A percentile compares a stretch with the other conserved stretches of the same genome.
Conservation (phyloP, 2,888 invertebrate genomes). For the Drosophila niveifrons region DNA sequence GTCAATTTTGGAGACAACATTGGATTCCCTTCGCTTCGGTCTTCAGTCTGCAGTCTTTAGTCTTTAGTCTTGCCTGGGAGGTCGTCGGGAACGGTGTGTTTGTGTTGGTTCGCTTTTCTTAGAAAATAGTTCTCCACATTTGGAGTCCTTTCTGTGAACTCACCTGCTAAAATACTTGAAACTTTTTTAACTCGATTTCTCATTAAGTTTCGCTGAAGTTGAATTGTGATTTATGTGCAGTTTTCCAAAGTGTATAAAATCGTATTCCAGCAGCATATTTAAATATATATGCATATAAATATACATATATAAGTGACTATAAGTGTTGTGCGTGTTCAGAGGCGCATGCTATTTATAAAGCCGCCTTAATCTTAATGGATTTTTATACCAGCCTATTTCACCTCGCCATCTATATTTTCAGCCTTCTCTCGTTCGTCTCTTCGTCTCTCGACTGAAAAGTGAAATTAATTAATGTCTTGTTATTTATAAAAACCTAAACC, state of each 20-base stretch:
- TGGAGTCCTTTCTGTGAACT: constrained; percentile 27
- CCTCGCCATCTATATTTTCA: constrained; percentile 63
- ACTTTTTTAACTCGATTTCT: constrained; percentile 23
- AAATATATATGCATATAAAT: constrained; percentile 19
- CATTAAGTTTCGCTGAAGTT: constrained; percentile 22
- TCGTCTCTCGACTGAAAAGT: constrained; percentile 37
- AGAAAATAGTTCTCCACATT: constrained; percentile 3
- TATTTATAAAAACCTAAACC: constrained; percentile 44
- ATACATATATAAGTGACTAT: constrained; percentile 8
- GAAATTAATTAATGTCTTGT: constrained; percentile 57
- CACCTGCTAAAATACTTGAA: not conserved
- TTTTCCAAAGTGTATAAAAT: constrained; percentile 33
- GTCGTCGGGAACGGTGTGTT: constrained; percentile 73
- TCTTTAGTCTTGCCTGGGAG: constrained; percentile 72
- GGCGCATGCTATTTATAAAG: constrained; percentile 66
- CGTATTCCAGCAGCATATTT: constrained; percentile 5
- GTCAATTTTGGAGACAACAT: constrained; percentile 60
- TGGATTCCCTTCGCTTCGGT: constrained; percentile 59
- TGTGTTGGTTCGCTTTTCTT: constrained; percentile 32
- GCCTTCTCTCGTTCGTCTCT: constrained; percentile 28
- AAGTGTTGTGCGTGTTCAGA: constrained; percentile 25
- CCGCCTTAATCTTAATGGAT: constrained; percentile 71
- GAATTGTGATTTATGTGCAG: constrained; percentile 23
- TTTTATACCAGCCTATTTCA: constrained; percentile 43
- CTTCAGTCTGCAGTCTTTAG: constrained; percentile 63